phyloP scores from a whole-genome alignment of 1,140 invertebrate genomes.

The Cyclargus thomasi region DNA sequence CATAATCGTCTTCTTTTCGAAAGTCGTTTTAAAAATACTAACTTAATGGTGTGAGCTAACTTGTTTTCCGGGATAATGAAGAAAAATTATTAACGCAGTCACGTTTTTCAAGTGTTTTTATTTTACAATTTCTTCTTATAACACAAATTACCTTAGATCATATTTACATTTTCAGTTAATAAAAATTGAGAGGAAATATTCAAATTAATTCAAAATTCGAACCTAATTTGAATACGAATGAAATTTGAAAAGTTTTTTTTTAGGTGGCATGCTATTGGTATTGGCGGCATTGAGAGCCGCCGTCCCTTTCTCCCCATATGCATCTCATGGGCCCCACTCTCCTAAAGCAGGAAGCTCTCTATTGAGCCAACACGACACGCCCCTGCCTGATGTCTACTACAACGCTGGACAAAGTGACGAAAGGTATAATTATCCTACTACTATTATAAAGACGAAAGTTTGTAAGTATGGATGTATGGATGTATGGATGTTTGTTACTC shows the following conservation, averaged over 20 bases:
- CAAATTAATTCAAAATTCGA: background rate
- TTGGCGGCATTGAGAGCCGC: conserved; percentile 54
- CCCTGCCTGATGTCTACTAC: conserved; percentile 59
- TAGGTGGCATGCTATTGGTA: conserved; percentile 55
- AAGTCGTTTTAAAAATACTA: too few relatives aligned
- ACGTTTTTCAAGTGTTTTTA: background rate
- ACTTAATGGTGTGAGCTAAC: background rate
- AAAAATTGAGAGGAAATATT: background rate
- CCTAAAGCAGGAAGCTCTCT: conserved; percentile 61
- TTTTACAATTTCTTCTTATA: background rate
- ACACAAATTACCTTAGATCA: background rate
- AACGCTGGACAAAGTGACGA: conserved; percentile 51
- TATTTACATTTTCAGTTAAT: background rate
- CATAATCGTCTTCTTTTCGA: too few relatives aligned
- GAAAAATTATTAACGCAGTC: background rate
- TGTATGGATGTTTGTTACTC: too few relatives aligned
- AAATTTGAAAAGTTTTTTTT: background rate
- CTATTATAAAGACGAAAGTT: too few relatives aligned
- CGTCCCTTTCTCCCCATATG: conserved; percentile 61
- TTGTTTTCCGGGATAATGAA: background rate
- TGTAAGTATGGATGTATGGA: too few relatives aligned
- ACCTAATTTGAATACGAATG: background rate
- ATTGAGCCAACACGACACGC: conserved; percentile 59
- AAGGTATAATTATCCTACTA: background rate
- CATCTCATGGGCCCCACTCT: conserved; percentile 56